These are phyloP conservation scores for Phengaris alcon DNA, from an alignment of 2,888 invertebrate genomes.

Conservation along the genomic window DNA sequence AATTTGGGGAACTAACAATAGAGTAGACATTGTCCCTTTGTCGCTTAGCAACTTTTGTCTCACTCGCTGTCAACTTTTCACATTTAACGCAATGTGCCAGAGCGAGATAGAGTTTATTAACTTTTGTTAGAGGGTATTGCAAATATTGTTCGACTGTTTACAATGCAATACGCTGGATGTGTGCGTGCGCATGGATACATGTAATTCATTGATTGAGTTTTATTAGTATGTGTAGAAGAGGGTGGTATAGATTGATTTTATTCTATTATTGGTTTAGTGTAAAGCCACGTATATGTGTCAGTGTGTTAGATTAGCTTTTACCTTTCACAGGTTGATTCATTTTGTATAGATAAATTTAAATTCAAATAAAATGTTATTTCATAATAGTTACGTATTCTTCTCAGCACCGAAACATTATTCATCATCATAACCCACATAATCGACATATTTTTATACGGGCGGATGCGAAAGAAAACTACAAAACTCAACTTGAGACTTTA, in stretches of 20 bases:
- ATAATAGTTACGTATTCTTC: too few relatives aligned
- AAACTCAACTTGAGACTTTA: too few relatives aligned
- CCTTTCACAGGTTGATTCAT: slow-evolving; percentile 54
- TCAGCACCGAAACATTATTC: too few relatives aligned
- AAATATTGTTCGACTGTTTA: slow-evolving; percentile 75
- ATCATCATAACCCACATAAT: too few relatives aligned
- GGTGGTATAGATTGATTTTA: slow-evolving; percentile 77
- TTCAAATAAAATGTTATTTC: too few relatives aligned
- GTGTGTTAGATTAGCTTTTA: slow-evolving; percentile 66
- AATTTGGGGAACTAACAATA: slow-evolving; percentile 79
- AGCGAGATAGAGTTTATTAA: slow-evolving; percentile 54
- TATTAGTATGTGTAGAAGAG: slow-evolving; percentile 62
- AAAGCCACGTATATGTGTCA: slow-evolving; percentile 78
- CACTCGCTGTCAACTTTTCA: slow-evolving; percentile 46
- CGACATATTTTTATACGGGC: too few relatives aligned
- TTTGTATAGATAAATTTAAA: not conserved
- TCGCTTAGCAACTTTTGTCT: slow-evolving; percentile 63
- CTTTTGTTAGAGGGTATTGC: slow-evolving; percentile 65
- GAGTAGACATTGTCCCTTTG: slow-evolving; percentile 73
- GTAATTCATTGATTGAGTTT: slow-evolving; percentile 62
- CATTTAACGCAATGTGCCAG: slow-evolving; percentile 41
- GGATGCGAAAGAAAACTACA: too few relatives aligned
- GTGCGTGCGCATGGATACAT: slow-evolving; percentile 53
- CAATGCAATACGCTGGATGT: slow-evolving; percentile 58
- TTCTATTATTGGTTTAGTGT: slow-evolving; percentile 78